Evolutionary conservation across 64 coral and sea anemone species (phyloP).

Genomic region (Orbicella faveolata): DNA sequence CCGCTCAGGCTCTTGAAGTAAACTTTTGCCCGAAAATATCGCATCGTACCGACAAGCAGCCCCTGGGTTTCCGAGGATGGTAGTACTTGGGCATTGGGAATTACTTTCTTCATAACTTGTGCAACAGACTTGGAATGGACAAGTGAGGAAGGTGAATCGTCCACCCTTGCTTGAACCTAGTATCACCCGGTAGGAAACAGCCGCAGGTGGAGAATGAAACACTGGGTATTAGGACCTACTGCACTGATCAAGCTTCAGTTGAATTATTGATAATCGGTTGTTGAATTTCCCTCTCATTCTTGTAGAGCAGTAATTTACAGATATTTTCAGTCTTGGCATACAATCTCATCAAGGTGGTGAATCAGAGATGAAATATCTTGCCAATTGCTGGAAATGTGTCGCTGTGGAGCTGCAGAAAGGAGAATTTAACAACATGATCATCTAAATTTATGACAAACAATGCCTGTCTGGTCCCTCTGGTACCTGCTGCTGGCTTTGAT

Average conservation of each 20-base stretch:
- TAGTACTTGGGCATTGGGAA: too few species aligned
- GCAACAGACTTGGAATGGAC: too few species aligned
- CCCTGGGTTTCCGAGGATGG: too few species aligned
- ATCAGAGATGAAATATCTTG: not conserved
- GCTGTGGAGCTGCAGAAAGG: not conserved
- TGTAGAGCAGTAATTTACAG: not conserved
- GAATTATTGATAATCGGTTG: not conserved
- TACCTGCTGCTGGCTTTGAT: conserved; percentile 12
- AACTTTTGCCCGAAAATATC: too few species aligned
- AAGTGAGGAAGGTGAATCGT: too few species aligned
- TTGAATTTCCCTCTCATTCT: not conserved
- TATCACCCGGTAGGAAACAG: not conserved
- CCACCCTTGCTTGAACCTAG: not conserved
- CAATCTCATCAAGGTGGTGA: not conserved
- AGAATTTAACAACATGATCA: not conserved
- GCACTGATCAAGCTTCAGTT: not conserved
- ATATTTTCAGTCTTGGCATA: not conserved
- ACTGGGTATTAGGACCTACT: not conserved
- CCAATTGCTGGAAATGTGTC: not conserved
- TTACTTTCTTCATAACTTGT: too few species aligned
- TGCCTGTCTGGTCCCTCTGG: conserved; percentile 12
- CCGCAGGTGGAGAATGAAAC: not conserved
- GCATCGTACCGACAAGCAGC: too few species aligned
- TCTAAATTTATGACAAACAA: not conserved
- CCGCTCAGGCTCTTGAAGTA: too few species aligned